These are phyloP conservation scores for Azemiops feae DNA, from an alignment of 2,113 vertebrate genomes.

Conservation along the genomic window DNA sequence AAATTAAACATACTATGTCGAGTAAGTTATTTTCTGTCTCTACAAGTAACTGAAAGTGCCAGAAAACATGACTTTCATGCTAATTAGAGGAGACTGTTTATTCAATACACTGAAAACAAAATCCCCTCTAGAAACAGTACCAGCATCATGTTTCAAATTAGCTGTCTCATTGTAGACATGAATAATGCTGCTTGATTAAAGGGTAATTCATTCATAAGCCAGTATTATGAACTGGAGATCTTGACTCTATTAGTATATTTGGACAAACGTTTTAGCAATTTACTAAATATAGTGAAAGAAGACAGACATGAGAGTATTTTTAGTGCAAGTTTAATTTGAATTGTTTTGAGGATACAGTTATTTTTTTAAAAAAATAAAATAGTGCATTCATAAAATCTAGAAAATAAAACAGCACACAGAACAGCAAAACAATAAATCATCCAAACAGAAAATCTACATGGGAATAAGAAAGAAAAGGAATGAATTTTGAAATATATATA, in stretches of 20 bases:
- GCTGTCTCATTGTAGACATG: not conserved
- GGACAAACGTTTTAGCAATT: not conserved
- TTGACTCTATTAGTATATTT: not conserved
- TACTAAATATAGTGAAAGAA: not conserved
- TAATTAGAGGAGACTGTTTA: not conserved
- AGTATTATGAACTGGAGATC: not conserved
- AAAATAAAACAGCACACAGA: not conserved
- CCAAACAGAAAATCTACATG: not conserved
- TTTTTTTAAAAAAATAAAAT: not conserved
- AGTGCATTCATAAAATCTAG: not conserved
- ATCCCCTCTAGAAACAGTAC: not conserved
- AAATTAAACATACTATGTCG: not conserved
- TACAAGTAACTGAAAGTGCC: not conserved
- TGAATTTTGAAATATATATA: not conserved
- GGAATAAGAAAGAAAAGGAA: not conserved
- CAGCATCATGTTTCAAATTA: not conserved
- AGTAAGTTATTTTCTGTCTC: conserved; percentile 2
- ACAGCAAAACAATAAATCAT: not conserved
- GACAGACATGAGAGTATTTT: not conserved
- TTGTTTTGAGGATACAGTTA: not conserved
- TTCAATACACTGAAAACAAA: not conserved
- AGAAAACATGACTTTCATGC: not conserved
- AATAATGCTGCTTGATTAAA: conserved; percentile 3
- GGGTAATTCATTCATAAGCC: not conserved
- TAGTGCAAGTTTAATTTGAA: not conserved